These are phyloP conservation scores for Notocelia uddmanniana DNA, from an alignment of 2,888 invertebrate species.

Conservation along the genomic window DNA sequence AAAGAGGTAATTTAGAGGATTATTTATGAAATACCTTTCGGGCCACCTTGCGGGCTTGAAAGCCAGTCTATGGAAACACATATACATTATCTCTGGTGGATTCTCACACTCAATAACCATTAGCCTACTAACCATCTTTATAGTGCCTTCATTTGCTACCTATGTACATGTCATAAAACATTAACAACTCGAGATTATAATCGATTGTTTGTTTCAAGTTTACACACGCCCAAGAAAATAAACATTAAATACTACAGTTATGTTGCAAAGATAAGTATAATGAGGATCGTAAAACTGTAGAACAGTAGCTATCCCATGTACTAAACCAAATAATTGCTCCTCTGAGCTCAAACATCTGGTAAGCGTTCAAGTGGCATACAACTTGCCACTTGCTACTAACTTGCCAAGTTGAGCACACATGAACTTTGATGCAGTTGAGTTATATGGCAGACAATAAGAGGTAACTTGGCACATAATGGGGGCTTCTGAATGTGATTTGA, in stretches of 20 bases:
- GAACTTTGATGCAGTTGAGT: constrained; percentile 18
- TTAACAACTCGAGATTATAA: background rate
- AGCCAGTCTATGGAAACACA: no score
- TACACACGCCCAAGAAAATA: background rate
- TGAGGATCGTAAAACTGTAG: background rate
- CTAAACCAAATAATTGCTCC: constrained; percentile 11
- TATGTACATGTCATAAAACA: background rate
- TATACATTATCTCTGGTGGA: no score
- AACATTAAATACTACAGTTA: background rate
- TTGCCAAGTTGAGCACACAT: constrained; percentile 4
- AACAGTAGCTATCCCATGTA: background rate
- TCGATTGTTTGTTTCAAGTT: constrained; percentile 4
- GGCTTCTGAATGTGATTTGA: constrained; percentile 2
- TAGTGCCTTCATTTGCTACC: background rate
- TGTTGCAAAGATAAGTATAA: background rate
- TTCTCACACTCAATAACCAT: background rate
- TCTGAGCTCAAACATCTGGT: constrained; percentile 10
- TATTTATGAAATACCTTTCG: no score
- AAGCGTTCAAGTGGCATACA: constrained; percentile 11
- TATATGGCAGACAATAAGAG: background rate
- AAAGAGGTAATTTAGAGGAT: no score
- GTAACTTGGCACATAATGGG: constrained; percentile 23
- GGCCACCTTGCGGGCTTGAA: no score
- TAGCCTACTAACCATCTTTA: background rate
- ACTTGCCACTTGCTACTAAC: constrained; percentile 12